Conservation (phyloP, 2,113 vertebrate genomes). For the Osmerus mordax region DNA sequence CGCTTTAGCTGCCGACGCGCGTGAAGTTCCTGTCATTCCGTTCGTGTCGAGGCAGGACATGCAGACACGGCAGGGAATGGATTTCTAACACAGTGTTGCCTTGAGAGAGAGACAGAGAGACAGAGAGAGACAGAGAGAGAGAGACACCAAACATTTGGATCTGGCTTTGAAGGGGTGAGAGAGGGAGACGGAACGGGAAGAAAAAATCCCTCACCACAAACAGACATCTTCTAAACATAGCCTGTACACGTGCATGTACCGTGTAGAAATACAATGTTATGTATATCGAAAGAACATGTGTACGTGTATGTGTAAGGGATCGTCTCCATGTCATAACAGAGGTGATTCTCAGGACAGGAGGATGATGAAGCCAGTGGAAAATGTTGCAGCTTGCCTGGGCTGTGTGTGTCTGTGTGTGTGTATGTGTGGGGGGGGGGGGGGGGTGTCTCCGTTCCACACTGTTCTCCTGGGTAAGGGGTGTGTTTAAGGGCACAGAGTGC, state of each 20-base stretch:
- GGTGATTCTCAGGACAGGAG: neutral
- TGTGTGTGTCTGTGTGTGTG: slow-evolving; percentile 22
- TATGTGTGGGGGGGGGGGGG: neutral
- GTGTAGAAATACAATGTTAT: too few species aligned
- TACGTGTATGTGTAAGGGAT: neutral
- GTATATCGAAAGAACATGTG: neutral
- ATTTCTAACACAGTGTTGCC: slow-evolving; percentile 62
- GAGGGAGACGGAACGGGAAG: too few species aligned
- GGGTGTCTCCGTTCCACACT: neutral
- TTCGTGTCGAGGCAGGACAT: slow-evolving; percentile 72
- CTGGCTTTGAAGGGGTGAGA: neutral
- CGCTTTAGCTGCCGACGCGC: slow-evolving; percentile 32
- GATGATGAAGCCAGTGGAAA: slow-evolving; percentile 35
- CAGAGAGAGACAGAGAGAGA: too few species aligned
- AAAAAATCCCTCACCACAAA: neutral
- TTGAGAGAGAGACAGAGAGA: neutral
- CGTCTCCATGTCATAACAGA: slow-evolving; percentile 34
- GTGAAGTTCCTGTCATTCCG: slow-evolving; percentile 74
- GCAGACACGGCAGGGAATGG: slow-evolving; percentile 49
- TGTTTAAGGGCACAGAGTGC: slow-evolving; percentile 22
- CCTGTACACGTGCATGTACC: too few species aligned
- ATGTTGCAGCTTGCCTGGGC: slow-evolving; percentile 16
- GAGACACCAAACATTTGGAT: slow-evolving; percentile 21
- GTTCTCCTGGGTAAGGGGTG: slow-evolving; percentile 23
- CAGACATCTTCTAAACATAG: too few species aligned